Evolutionary conservation across 2,797 vertebrate genomes (phyloP), one percentile per base, ranked within the genome.

Genomic region (Ceryle rudis): DNA sequence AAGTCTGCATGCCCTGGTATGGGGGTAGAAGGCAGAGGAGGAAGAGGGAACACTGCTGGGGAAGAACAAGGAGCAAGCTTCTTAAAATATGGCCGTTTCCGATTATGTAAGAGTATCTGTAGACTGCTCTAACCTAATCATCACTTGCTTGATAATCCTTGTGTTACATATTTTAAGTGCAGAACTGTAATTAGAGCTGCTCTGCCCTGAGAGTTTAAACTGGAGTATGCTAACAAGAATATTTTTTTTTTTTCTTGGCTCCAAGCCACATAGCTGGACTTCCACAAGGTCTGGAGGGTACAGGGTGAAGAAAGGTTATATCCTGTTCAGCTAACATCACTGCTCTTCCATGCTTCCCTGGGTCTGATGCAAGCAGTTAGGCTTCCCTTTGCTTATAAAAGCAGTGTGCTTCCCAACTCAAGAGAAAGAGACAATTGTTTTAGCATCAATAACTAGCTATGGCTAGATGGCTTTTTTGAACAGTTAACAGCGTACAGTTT

Each of bases 91-190:
- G n/a, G 26, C 78, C 39, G 47, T 64, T 91, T 87, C 85, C 93
- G 47, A 91, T 94, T 95, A 93, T 65, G 41, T 89, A 96, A 92
- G 81, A 74, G 6, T 82, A 94, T 91, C 87, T 87, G 57, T 93
- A 93, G 67, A 74, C 69, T 86, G 69, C 64, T 91, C 79, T 69
- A 90, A 72, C 82, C 79, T 69, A 90, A 72, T 79, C 82, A 94
- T 80, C 75, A 60, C 89, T 89, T 86, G 83, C 81, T 81, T 79
- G 93, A 77, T 70, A 95, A 87, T 80, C 67, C 65, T 74, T 54
- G 25, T 72, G 64, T 67, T 81, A 44, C 87, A 10, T 78, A 85
- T 82, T 88, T 84, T 26, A 92, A 93, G 61, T 71, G 80, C 49
- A 89, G 91, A 85, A 89, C 26, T 92, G 84, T 90, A 93, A 95